Base-by-base conservation (phyloP, 2,797 vertebrate genomes). In the Adrianichthys oophorus region DNA sequence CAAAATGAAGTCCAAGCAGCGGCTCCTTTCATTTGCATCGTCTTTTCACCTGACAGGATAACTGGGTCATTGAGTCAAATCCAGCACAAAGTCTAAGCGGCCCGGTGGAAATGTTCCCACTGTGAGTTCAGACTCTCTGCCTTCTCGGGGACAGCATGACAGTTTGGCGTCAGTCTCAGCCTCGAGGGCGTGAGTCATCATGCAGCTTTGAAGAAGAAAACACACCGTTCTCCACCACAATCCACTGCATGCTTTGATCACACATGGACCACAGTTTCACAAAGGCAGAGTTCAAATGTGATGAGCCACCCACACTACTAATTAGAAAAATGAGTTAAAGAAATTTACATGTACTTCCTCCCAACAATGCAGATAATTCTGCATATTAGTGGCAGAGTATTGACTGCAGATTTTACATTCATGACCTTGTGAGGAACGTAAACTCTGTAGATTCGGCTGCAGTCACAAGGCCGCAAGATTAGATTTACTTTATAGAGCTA, bases 21-120 rank as follows among this genome's bases (percentile, higher is more conserved):
- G 48, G 48, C 63, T 68, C 45, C 46, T 70, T 74, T 70, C 55
- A 78, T 84, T 73, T 65, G 17, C 56, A 63, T 71, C 59, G 29
- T 73, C 50, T 21, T 14, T 51, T 64, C 41, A 59, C 19, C 23
- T 62, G 62, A n/a, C 57, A 43, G 71, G 59, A 82, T 74, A 84
- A 83, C 62, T 84, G 70, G 84, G 81, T 87, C 87, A 87, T 69
- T 65, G 68, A 76, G 78, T 85, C 83, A 85, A 87, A 89, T 80
- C 76, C 72, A 74, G 59, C 76, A 53, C 60, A 57, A 65, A 61
- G 78, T 64, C 74, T 65, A 62, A 76, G 60, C 58, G 74, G 74
- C 74, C 84, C 57, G 54, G 29, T 68, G 70, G 71, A 78, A 69
- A 76, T 62, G 52, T 74, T 84, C 70, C 59, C 60, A 66, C 59